Base-by-base conservation (phyloP, 2,888 invertebrate genomes). In the Eupithecia tripunctaria region DNA sequence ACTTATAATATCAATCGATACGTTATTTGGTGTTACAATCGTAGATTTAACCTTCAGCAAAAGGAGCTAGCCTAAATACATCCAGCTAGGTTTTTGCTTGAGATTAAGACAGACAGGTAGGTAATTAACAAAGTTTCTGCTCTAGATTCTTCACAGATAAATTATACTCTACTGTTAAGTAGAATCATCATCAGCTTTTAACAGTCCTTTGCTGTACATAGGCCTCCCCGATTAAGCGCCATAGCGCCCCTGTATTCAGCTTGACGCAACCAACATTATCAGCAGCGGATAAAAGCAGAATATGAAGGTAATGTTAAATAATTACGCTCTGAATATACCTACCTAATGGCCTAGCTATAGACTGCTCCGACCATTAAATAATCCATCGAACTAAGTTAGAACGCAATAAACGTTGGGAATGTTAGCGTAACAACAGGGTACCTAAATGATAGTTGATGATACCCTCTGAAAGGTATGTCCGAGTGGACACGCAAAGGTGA, bases 391-490 rank as follows among this genome's bases (percentile, higher is more conserved):
- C 21, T 25, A 56, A 12, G 5, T n/a, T 8, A 47, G 2, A n/a
- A 51, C 51, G n/a, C 21, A 25, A 25, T 56, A 25, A 51, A 51
- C 18, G 18, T 27, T 15, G 18, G 18, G 29, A 29, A 29, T 29
- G 60, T 60, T 64, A n/a, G 10, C 38, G 65, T 38, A 32, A 21
- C 25, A 59, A 47, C 10, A n/a, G 47, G 47, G 51, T 51, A 21
- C 51, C 51, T 51, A 56, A 71, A 74, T 71, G 67, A 51, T 51
- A 64, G 65, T 41, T 70, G 70, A 72, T 75, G 67, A 60, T 41
- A 67, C 32, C 36, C 59, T 29, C 38, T 60, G 59, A 69, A 67
- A 70, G 67, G 41, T 25, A 51, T 67, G 62, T 64, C 15, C 14
- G 38, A 47, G 36, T 47, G 21, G 65, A 43, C 74, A 66, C 67